Evolutionary conservation across 2,888 invertebrate species (phyloP).

Genomic region (Hypselothyrea guttata): DNA sequence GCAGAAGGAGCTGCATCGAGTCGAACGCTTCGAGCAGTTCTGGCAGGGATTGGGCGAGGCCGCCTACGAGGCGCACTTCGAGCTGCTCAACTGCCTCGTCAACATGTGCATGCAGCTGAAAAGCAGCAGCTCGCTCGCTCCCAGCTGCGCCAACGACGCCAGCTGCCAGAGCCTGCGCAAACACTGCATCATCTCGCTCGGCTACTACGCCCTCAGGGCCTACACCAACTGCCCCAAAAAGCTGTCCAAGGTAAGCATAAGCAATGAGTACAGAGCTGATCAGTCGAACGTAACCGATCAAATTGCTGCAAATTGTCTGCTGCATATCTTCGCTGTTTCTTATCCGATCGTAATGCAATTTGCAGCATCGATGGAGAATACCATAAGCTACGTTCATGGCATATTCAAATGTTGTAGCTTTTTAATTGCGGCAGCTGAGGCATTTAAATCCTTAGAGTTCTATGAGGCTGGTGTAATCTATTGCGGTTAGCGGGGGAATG

Average conservation of each 20-base stretch:
- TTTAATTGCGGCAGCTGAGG: no score
- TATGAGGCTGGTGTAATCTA: no score
- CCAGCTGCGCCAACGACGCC: conserved; percentile 45
- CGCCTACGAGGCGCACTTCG: conserved; percentile 55
- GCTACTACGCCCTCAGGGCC: conserved; percentile 51
- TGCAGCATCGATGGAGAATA: no score
- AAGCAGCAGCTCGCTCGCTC: conserved; percentile 51
- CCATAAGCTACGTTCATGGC: no score
- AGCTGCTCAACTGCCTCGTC: conserved; percentile 60
- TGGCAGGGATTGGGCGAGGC: conserved; percentile 56
- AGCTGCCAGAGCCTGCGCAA: conserved; percentile 70
- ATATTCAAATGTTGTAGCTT: no score
- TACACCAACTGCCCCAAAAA: conserved; percentile 43
- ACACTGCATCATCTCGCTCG: conserved; percentile 67
- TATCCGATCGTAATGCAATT: no score
- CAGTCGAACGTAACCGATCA: no score
- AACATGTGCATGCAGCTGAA: conserved; percentile 55
- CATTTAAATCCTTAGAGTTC: no score
- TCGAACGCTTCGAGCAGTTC: conserved; percentile 48
- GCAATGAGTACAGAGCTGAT: no score
- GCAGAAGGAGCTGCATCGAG: conserved; percentile 53
- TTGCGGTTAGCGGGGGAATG: no score
- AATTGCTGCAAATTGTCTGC: no score
- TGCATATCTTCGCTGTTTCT: no score
- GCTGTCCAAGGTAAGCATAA: conserved; percentile 30